A percentile compares a stretch with the other conserved stretches of the same genome.
Conservation (phyloP, 2,113 vertebrate genomes). For the Osmerus eperlanus region DNA sequence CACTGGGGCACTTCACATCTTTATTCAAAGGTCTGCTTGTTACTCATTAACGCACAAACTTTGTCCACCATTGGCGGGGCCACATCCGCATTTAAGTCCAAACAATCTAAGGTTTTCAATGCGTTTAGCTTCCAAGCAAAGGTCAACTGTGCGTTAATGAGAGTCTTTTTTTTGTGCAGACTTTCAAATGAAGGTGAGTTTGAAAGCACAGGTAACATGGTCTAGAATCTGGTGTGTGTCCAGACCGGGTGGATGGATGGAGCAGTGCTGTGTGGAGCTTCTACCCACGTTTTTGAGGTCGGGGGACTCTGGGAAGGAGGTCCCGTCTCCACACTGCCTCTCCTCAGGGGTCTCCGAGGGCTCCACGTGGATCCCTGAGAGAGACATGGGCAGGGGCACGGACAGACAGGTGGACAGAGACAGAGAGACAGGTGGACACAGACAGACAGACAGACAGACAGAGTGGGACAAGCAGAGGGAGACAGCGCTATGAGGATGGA, state of each 20-base stretch:
- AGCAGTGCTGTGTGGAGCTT: constrained; percentile 7
- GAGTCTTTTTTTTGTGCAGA: constrained; percentile 15
- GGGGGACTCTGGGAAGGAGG: constrained; percentile 94
- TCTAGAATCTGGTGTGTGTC: not conserved
- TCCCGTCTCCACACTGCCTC: constrained; percentile 95
- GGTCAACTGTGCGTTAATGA: too few species aligned
- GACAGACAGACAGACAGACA: not conserved
- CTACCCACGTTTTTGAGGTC: constrained; percentile 93
- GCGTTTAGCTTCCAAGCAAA: too few species aligned
- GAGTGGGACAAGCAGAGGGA: not conserved
- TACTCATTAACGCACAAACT: not conserved
- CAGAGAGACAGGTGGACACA: not conserved
- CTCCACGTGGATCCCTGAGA: constrained; percentile 78
- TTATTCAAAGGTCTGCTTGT: constrained; percentile 48
- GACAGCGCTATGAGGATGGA: too few species aligned
- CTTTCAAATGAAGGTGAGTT: constrained; percentile 51
- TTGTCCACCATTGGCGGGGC: not conserved
- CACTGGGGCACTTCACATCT: constrained; percentile 7
- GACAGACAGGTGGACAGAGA: constrained; percentile 13
- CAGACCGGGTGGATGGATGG: not conserved
- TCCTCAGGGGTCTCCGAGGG: constrained; percentile 84
- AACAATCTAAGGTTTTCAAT: too few species aligned
- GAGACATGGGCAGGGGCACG: constrained; percentile 55
- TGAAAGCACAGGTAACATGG: constrained; percentile 40
- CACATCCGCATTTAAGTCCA: not conserved